Conservation (phyloP, 53 echinoderm and acorn worm genomes). For the Echinometra lucunter region DNA sequence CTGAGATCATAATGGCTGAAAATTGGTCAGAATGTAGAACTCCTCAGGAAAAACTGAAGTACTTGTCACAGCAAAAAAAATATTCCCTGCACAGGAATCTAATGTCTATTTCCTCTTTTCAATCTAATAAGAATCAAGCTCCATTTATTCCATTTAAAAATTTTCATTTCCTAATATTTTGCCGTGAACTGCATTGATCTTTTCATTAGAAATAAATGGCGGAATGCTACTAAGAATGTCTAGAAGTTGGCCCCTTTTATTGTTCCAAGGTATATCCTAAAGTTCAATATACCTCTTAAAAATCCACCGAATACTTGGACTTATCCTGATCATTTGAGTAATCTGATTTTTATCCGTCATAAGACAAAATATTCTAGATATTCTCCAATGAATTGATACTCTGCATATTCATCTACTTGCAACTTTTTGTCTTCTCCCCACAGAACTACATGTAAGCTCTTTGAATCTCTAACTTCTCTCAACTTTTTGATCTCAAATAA, state of each 20-base stretch:
- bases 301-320: not conserved
- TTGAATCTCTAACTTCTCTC: not conserved
- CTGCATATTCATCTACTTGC: not conserved
- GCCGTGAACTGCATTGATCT: conserved; percentile 14
- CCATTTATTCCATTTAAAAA: conserved; percentile 14
- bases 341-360: too few relatives aligned
- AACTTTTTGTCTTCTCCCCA: not conserved
- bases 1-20: conserved; percentile 51
- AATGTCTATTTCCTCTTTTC: conserved; percentile 58
- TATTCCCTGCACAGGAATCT: conserved; percentile 42
- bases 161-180: not conserved
- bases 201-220: not conserved
- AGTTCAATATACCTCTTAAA: not conserved
- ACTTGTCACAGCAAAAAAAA: conserved; percentile 48
- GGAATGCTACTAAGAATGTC: not conserved
- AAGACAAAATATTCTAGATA: not conserved
- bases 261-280: not conserved
- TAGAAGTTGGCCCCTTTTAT: not conserved
- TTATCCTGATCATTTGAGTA: too few relatives aligned
- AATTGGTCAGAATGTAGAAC: conserved; percentile 62
- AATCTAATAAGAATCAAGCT: conserved; percentile 48
- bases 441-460: not conserved
- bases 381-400: not conserved
- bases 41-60: conserved; percentile 46
- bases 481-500: not conserved